Conservation (phyloP, 2,797 vertebrate genomes). For the Rhabdomys pumilio region DNA sequence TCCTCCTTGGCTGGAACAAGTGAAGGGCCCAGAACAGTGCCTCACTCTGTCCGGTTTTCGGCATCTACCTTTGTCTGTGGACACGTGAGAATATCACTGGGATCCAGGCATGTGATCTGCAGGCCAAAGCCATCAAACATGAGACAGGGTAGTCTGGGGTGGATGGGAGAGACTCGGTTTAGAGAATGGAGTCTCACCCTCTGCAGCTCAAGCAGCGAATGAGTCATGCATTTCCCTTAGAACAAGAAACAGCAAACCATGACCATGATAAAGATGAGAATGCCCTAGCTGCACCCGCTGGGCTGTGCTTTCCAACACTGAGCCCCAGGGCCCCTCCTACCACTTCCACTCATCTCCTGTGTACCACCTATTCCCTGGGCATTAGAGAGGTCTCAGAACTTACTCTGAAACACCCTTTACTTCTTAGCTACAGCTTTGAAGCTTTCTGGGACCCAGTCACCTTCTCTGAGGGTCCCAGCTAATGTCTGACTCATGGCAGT, state of each 20-base stretch:
- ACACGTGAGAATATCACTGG: not conserved
- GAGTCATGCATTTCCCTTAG: not conserved
- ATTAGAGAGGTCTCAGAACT: not conserved
- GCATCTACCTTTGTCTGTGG: not conserved
- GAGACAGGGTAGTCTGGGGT: not conserved
- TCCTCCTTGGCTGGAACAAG: not conserved
- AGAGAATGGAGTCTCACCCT: not conserved
- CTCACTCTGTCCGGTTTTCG: not conserved
- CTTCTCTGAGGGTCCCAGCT: not conserved
- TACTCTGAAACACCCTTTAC: not conserved
- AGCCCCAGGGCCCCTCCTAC: fast-evolving
- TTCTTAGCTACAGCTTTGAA: not conserved
- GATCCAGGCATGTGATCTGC: fast-evolving
- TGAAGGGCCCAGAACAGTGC: not conserved
- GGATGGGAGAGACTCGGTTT: not conserved
- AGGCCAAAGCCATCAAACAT: not conserved
- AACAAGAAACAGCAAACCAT: not conserved
- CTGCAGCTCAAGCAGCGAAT: not conserved
- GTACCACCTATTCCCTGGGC: not conserved
- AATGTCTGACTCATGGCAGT: fast-evolving
- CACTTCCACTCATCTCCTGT: not conserved
- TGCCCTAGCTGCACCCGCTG: not conserved
- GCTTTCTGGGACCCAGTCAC: not conserved
- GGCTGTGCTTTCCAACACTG: not conserved
- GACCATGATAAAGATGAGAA: not conserved